phyloP scores from a whole-genome alignment of 2,797 vertebrate species.

The Meriones psammophilus region DNA sequence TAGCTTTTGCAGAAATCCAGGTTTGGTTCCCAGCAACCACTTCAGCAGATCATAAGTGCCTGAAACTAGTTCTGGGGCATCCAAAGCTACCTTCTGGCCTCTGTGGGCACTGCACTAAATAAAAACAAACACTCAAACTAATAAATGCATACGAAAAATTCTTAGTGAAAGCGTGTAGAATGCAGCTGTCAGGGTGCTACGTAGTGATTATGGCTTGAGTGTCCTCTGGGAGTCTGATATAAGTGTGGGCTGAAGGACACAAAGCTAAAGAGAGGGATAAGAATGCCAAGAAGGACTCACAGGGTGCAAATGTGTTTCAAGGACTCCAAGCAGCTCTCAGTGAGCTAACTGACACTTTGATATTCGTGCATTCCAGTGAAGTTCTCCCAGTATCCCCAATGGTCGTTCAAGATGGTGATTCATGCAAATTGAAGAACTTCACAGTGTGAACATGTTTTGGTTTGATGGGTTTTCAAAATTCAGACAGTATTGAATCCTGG shows the following conservation, averaged over 20 bases:
- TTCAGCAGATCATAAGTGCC: not conserved
- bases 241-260: not conserved
- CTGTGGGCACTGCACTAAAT: not conserved
- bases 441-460: fast-evolving
- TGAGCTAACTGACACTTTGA: not conserved
- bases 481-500: not conserved
- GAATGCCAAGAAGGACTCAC: not conserved
- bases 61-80: not conserved
- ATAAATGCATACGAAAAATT: not conserved
- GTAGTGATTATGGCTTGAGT: not conserved
- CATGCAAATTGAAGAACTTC: not conserved
- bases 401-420: not conserved
- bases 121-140: not conserved
- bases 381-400: not conserved
- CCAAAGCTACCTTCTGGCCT: not conserved
- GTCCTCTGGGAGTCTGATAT: too few relatives aligned
- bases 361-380: not conserved
- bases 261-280: not conserved
- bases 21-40: not conserved
- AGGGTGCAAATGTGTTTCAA: not conserved
- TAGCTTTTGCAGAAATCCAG: not conserved
- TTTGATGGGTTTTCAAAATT: not conserved
- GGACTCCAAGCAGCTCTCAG: not conserved
- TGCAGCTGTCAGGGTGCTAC: not conserved
- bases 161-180: not conserved